Percentiles rank a stretch among this genome's conserved stretches.
These are phyloP conservation scores for Ceratina japonica DNA, from an alignment of 1,140 invertebrate genomes.

Conservation along the genomic window DNA sequence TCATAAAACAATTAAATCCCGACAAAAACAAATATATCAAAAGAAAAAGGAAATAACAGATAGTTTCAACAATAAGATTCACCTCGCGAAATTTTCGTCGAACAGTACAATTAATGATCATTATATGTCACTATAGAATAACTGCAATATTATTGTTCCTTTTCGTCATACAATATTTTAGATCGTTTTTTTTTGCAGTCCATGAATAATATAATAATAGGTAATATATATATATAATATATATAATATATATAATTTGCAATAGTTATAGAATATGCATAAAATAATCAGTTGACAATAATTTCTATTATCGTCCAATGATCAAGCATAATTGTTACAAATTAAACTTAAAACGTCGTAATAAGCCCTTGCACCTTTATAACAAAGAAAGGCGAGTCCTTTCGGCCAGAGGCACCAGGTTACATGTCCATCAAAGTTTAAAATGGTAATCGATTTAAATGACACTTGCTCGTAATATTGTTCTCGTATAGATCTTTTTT, in stretches of 20 bases:
- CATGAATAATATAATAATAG: slow-evolving; percentile 69
- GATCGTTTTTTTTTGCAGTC: slow-evolving; percentile 62
- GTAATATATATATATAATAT: slow-evolving; percentile 53
- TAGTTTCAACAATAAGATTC: slow-evolving; percentile 69
- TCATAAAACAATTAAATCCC: slow-evolving; percentile 31
- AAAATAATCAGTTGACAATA: slow-evolving; percentile 68
- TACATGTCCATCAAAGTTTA: slow-evolving; percentile 73
- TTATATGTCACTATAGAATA: slow-evolving; percentile 61
- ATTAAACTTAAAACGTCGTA: slow-evolving; percentile 66
- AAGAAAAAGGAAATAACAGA: slow-evolving; percentile 63
- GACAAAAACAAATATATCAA: slow-evolving; percentile 44
- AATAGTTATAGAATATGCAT: slow-evolving; percentile 66
- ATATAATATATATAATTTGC: slow-evolving; percentile 58
- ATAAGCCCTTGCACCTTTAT: slow-evolving; percentile 67
- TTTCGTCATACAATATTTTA: slow-evolving; percentile 62
- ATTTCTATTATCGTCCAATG: slow-evolving; percentile 66
- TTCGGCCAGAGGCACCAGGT: slow-evolving; percentile 75
- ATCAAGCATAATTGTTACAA: slow-evolving; percentile 65
- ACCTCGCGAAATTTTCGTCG: slow-evolving; percentile 66
- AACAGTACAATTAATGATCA: slow-evolving; percentile 68
- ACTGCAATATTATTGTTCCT: slow-evolving; percentile 65
- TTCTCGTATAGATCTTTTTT: slow-evolving; percentile 73
- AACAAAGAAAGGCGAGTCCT: slow-evolving; percentile 68
- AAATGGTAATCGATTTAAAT: slow-evolving; percentile 73
- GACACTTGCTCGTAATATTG: slow-evolving; percentile 74